These are phyloP conservation scores for Carpatolechia fugitivella DNA, from an alignment of 2,888 invertebrate genomes.

Conservation along the genomic window DNA sequence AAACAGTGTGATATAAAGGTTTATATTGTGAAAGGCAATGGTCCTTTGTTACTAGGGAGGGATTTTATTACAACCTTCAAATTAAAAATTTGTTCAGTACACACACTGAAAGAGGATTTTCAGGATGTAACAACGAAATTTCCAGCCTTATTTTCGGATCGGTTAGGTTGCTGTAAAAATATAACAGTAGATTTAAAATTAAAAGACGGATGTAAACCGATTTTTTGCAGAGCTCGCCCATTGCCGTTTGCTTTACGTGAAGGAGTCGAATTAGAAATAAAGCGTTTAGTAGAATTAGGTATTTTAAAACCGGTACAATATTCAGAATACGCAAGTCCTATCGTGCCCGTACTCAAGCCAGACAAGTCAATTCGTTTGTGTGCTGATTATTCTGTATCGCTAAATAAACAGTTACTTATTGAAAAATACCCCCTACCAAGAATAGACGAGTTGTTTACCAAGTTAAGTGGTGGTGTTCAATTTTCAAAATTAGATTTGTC, in stretches of 20 bases:
- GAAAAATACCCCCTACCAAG: slow-evolving; percentile 2
- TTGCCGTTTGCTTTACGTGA: neutral
- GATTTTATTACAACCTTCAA: neutral
- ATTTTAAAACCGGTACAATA: neutral
- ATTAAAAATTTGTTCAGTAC: neutral
- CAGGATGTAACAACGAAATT: neutral
- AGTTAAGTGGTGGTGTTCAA: neutral
- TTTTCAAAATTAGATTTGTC: slow-evolving; percentile 3
- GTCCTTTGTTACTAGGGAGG: neutral
- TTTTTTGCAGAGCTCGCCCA: neutral
- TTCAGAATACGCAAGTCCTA: slow-evolving; percentile 2
- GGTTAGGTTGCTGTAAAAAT: neutral
- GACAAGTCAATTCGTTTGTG: neutral
- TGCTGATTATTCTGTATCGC: neutral
- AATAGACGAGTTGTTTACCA: neutral
- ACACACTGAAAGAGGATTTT: too few species aligned
- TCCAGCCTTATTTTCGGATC: neutral
- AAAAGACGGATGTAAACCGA: neutral
- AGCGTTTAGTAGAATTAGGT: neutral
- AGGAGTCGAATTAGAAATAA: neutral
- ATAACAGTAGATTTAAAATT: neutral
- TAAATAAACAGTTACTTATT: neutral
- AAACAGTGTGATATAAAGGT: neutral
- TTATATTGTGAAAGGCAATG: neutral
- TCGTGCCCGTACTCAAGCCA: slow-evolving; percentile 1